These are phyloP conservation scores for Penaeus japonicus DNA, from an alignment of 1,140 invertebrate species.

Conservation along the genomic window DNA sequence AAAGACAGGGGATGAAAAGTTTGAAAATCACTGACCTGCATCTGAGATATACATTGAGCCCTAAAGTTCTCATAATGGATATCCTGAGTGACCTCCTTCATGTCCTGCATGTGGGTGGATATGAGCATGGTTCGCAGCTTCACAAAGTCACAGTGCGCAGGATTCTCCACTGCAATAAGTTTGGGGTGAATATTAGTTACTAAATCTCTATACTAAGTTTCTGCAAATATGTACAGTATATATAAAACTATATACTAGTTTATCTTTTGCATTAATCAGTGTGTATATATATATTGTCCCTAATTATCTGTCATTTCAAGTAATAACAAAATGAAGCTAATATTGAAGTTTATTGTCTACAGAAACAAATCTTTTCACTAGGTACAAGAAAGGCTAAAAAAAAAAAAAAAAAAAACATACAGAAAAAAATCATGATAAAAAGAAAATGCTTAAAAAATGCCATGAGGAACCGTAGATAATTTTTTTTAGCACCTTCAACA, in stretches of 20 bases:
- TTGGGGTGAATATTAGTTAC: conserved; percentile 59
- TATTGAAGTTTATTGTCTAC: no score
- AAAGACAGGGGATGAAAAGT: background rate
- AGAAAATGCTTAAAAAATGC: no score
- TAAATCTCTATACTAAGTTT: no score
- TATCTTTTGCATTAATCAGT: no score
- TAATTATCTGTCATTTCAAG: no score
- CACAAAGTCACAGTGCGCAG: conserved; percentile 96
- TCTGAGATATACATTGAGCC: conserved; percentile 61
- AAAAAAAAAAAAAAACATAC: background rate
- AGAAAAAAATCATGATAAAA: background rate
- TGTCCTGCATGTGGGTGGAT: conserved; percentile 62
- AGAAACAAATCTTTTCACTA: no score
- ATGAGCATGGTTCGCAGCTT: conserved; percentile 96
- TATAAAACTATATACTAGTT: no score
- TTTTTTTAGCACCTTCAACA: conserved; percentile 73
- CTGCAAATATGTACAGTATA: no score
- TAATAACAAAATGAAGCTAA: no score
- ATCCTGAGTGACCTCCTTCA: conserved; percentile 68
- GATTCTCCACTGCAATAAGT: conserved; percentile 83
- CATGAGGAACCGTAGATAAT: background rate
- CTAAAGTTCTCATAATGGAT: conserved; percentile 71
- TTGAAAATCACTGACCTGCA: conserved; percentile 45
- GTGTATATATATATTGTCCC: no score
- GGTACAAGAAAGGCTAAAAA: background rate